phyloP scores from a whole-genome alignment of 1,140 invertebrate genomes.

The Procambarus clarkii region DNA sequence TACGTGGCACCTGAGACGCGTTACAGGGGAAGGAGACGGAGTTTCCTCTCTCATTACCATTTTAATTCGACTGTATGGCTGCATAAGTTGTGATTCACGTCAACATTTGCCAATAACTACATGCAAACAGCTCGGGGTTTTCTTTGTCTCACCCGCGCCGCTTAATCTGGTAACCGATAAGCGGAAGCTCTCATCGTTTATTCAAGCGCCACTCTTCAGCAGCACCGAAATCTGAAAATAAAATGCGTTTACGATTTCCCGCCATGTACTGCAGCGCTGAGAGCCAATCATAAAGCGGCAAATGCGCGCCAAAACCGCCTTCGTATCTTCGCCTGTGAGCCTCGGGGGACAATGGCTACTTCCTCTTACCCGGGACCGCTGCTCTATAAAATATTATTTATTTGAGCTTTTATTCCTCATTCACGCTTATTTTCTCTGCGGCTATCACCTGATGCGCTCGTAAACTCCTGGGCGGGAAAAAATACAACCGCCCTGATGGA shows the following conservation, averaged over 20 bases:
- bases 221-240: conserved; percentile 45
- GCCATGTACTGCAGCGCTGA: conserved; percentile 27
- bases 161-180: not conserved
- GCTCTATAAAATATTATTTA: conserved; percentile 63
- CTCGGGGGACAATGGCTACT: conserved; percentile 53
- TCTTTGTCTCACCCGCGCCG: not conserved
- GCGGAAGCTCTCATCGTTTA: conserved; percentile 38
- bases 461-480: conserved; percentile 30
- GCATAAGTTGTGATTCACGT: not conserved
- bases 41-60: not conserved
- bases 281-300: conserved; percentile 57
- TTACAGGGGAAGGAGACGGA: not conserved
- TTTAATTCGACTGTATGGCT: not conserved
- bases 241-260: conserved; percentile 55
- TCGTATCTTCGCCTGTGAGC: conserved; percentile 30
- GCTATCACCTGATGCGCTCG: conserved; percentile 56
- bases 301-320: conserved; percentile 44
- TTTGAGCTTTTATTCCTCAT: conserved; percentile 51
- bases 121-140: conserved; percentile 2
- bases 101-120: not conserved
- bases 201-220: conserved; percentile 38
- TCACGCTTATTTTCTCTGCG: conserved; percentile 57
- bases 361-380: conserved; percentile 36
- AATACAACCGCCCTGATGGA: not conserved
- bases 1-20: not conserved